Evolutionary conservation across 2,797 vertebrate species (phyloP), one percentile per base, ranked within the genome.

Genomic region (Enteromius unitaeniatus): DNA sequence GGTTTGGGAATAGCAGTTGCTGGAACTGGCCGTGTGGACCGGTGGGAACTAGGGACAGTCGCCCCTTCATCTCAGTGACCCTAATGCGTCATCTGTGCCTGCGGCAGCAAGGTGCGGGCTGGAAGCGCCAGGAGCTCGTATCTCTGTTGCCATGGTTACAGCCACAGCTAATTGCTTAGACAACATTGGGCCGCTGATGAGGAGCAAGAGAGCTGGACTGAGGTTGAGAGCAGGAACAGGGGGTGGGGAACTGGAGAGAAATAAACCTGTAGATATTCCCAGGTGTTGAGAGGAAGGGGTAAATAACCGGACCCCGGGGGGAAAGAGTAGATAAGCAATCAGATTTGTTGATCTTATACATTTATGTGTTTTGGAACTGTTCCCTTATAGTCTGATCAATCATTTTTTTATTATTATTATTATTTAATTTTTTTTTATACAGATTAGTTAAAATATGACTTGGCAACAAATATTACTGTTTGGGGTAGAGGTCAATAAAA

Each of bases 101-200:
- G n/a, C 53, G 28, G 65, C 78, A 75, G 42, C 65, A 81, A 68
- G 69, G 83, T 79, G 74, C 23, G 21, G 62, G 34, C 73, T 74
- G 72, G 68, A 60, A 67, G 73, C 58, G 28, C 19, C 51, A 72
- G 53, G 78, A 86, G 75, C 88, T 88, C 91, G 45, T 85, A 90
- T 89, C 89, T 74, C 78, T 68, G 92, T 94, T 94, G 84, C 92
- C 91, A 88, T 94, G 93, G 94, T 87, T 91, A 94, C 88, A 86
- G 85, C 86, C 89, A 86, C 4, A 88, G 92, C 91, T 94, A 93
- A 94, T 93, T 93, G 91, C 87, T 72, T 84, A 90, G 91, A 85
- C 86, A 83, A 92, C 91, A 92, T 90, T 68, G 79, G 89, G 88
- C 79, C 85, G 86, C 86, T 86, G 89, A 91, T 92, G 90, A 89